Conservation (phyloP, 2,888 invertebrate species). For the Drosophila lutescens region DNA sequence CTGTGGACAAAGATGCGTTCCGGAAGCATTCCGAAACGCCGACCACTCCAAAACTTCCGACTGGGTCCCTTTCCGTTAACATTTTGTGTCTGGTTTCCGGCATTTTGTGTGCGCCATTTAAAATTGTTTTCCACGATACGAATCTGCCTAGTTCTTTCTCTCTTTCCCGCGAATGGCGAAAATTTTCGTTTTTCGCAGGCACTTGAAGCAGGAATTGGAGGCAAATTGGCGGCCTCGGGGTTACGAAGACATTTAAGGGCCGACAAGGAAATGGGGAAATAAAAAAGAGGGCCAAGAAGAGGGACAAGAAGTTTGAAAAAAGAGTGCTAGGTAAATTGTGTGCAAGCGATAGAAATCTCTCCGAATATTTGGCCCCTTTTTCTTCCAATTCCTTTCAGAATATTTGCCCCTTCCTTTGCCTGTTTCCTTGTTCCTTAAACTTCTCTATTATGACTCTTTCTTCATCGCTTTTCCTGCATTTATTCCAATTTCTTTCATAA, state of each 20-base stretch:
- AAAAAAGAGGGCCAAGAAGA: conserved; percentile 20
- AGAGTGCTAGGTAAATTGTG: conserved; percentile 38
- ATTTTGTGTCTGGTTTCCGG: conserved; percentile 80
- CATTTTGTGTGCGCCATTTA: conserved; percentile 77
- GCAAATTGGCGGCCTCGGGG: conserved; percentile 68
- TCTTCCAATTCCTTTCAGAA: conserved; percentile 9
- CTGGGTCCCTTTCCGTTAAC: conserved; percentile 78
- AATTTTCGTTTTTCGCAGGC: conserved; percentile 57
- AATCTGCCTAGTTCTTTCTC: conserved; percentile 49
- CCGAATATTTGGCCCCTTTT: conserved; percentile 14
- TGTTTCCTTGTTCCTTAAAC: conserved; percentile 6
- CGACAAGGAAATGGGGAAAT: conserved; percentile 33
- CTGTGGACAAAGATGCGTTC: too few relatives aligned
- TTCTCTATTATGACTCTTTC: not conserved
- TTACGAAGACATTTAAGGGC: conserved; percentile 60
- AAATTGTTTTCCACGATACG: conserved; percentile 77
- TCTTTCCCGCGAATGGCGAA: conserved; percentile 29
- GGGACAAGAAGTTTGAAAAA: conserved; percentile 27
- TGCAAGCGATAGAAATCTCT: conserved; percentile 39
- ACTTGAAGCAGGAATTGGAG: conserved; percentile 72
- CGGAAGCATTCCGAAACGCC: too few relatives aligned
- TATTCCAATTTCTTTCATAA: conserved; percentile 30
- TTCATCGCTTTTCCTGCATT: conserved; percentile 6
- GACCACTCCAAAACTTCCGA: too few relatives aligned
- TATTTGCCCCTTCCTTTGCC: conserved; percentile 9